Conservation (phyloP, 2,797 vertebrate species). For the Melanogrammus aeglefinus region DNA sequence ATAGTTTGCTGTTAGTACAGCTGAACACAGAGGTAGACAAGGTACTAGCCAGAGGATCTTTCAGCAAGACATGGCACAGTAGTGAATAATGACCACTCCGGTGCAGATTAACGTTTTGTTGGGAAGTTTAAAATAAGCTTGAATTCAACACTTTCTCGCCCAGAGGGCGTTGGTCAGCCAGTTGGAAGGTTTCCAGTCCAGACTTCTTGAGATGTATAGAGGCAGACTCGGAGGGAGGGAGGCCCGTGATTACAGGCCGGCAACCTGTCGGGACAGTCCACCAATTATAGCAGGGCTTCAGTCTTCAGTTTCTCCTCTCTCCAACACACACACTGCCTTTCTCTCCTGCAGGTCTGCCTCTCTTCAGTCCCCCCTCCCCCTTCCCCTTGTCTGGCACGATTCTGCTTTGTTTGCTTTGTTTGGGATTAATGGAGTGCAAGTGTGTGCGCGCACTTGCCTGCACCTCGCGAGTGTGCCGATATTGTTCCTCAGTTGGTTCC, state of each 20-base stretch:
- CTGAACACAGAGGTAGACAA: background rate
- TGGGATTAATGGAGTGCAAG: constrained; percentile 37
- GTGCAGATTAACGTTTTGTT: background rate
- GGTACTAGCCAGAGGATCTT: background rate
- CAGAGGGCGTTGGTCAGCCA: background rate
- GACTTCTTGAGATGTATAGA: background rate
- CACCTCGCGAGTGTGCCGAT: background rate
- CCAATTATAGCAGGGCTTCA: constrained; percentile 44
- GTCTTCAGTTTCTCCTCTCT: background rate
- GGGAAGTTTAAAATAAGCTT: background rate
- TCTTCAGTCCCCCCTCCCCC: background rate
- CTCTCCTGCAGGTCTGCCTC: constrained; percentile 18
- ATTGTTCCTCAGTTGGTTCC: background rate
- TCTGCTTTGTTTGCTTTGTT: constrained; percentile 32
- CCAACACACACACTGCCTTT: background rate
- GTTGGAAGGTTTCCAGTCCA: background rate
- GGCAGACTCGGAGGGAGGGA: background rate
- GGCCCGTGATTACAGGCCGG: constrained; percentile 8
- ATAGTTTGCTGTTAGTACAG: background rate
- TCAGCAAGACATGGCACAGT: background rate
- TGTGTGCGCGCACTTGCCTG: constrained; percentile 11
- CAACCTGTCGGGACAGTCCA: constrained; percentile 28
- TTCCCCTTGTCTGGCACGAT: constrained; percentile 29
- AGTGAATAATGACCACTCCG: background rate
- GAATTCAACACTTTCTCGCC: background rate